Conservation (phyloP, 2,797 vertebrate species). For the Enteromius afrohamiltoni region DNA sequence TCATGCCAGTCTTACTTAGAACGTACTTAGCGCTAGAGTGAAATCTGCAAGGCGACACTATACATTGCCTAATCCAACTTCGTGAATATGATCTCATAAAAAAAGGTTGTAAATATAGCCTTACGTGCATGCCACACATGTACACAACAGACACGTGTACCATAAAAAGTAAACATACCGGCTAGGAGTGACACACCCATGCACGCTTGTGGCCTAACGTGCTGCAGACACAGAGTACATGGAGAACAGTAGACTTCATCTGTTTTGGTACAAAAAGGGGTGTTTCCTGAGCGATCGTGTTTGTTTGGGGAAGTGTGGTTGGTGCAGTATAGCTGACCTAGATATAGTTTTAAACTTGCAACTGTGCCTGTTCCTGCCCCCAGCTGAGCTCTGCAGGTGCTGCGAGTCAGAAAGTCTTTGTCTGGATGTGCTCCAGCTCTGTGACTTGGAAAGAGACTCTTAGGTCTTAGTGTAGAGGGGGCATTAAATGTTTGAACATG, state of each 20-base stretch:
- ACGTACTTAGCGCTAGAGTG: not conserved
- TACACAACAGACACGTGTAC: conserved; percentile 29
- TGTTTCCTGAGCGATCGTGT: conserved; percentile 54
- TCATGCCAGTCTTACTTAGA: not conserved
- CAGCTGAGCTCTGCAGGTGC: conserved; percentile 71
- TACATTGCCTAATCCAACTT: conserved; percentile 7
- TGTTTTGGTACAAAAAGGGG: conserved; percentile 43
- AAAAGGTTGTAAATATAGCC: conserved; percentile 12
- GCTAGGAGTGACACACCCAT: conserved; percentile 32
- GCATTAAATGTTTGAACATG: conserved; percentile 44
- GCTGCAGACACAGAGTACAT: conserved; percentile 11
- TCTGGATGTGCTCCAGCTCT: conserved; percentile 50
- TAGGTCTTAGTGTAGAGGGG: conserved; percentile 27
- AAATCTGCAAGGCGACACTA: conserved; percentile 2
- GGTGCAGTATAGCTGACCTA: conserved; percentile 65
- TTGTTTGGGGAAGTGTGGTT: conserved; percentile 54
- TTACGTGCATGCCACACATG: not conserved
- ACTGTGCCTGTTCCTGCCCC: conserved; percentile 61
- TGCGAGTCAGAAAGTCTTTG: conserved; percentile 62
- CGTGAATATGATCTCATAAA: conserved; percentile 13
- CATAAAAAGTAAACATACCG: conserved; percentile 33
- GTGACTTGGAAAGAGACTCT: conserved; percentile 41
- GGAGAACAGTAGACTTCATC: conserved; percentile 17
- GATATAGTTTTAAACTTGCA: conserved; percentile 68
- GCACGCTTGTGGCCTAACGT: conserved; percentile 28